Evolutionary conservation across 2,888 invertebrate species (phyloP).

Genomic region (Acanthococcus lagerstroemiae): DNA sequence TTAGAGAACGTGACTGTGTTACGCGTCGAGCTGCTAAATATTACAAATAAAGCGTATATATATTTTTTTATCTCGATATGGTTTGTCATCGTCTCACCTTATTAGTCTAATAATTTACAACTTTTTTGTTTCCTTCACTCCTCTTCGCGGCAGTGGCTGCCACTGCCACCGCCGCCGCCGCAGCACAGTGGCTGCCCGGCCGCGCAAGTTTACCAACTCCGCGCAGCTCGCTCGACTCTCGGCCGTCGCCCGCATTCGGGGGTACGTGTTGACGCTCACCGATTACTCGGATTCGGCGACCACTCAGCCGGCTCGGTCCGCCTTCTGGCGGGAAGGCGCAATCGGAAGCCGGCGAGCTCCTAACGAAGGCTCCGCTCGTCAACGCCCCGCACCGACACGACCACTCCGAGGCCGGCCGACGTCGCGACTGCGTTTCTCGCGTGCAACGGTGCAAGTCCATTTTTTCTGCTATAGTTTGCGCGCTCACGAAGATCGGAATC

Average conservation of each 20-base stretch:
- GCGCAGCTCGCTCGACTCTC: constrained; percentile 1
- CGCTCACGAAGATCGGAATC: background rate
- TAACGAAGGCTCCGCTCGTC: background rate
- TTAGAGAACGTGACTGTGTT: background rate
- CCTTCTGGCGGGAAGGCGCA: constrained; percentile 8
- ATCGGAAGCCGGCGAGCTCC: constrained; percentile 6
- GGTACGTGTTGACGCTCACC: constrained; percentile 2
- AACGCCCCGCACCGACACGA: constrained; percentile 9
- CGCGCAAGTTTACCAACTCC: too few relatives aligned
- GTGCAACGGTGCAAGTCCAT: constrained; percentile 8
- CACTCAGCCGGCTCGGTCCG: constrained; percentile 3
- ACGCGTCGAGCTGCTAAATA: background rate
- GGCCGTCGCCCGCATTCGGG: constrained; percentile 3
- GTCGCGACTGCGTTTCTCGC: constrained; percentile 13
- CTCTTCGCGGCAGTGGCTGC: background rate
- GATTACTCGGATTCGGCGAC: constrained; percentile 12
- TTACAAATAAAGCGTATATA: background rate
- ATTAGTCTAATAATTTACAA: background rate
- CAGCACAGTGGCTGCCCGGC: background rate
- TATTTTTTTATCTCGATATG: background rate
- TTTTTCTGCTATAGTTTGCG: constrained; percentile 13
- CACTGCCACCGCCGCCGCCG: too few relatives aligned
- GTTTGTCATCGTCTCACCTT: background rate
- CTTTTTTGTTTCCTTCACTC: background rate
- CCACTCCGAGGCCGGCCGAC: constrained; percentile 10